Percentiles rank a stretch among this genome's conserved stretches.
Evolutionary conservation across 1,140 invertebrate genomes (phyloP).

Genomic region (Caenorhabditis briggsae): DNA sequence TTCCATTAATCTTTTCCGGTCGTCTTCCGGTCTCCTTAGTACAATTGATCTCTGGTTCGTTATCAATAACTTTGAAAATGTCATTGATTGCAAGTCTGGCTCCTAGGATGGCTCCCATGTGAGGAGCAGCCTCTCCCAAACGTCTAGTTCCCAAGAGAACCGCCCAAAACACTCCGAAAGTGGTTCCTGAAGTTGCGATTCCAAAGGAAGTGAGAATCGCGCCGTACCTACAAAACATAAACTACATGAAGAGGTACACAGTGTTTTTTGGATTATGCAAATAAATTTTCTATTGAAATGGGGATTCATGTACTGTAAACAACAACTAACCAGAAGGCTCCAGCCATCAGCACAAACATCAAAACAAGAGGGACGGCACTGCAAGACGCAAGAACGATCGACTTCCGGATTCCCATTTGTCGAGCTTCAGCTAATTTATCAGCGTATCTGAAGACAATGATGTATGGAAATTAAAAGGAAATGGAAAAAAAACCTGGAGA

Average conservation of each 20-base stretch:
- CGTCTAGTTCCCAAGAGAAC: slow-evolving; percentile 88
- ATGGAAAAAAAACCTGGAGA: slow-evolving; percentile 67
- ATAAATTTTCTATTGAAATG: neutral
- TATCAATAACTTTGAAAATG: slow-evolving; percentile 54
- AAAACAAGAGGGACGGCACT: slow-evolving; percentile 82
- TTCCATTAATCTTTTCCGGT: slow-evolving; percentile 64
- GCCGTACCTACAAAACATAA: slow-evolving; percentile 77
- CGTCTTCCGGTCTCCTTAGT: slow-evolving; percentile 3
- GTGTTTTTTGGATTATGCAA: slow-evolving; percentile 31
- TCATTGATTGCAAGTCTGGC: slow-evolving; percentile 85
- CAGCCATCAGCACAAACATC: slow-evolving; percentile 79
- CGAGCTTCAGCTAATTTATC: slow-evolving; percentile 82
- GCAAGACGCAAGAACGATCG: slow-evolving; percentile 83
- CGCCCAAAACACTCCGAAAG: slow-evolving; percentile 85
- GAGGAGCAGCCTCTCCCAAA: slow-evolving; percentile 87
- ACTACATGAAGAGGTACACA: slow-evolving; percentile 77
- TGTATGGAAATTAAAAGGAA: neutral
- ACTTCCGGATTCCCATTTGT: slow-evolving; percentile 83
- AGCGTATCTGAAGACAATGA: slow-evolving; percentile 79
- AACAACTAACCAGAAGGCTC: slow-evolving; percentile 80
- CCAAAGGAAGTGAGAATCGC: slow-evolving; percentile 81
- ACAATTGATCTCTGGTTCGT: slow-evolving; percentile 58
- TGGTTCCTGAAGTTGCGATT: slow-evolving; percentile 82
- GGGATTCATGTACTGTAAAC: neutral
- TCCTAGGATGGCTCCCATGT: slow-evolving; percentile 84